phyloP scores from a whole-genome alignment of 2,888 invertebrate genomes.

The Rhagophthalmus giganteus region DNA sequence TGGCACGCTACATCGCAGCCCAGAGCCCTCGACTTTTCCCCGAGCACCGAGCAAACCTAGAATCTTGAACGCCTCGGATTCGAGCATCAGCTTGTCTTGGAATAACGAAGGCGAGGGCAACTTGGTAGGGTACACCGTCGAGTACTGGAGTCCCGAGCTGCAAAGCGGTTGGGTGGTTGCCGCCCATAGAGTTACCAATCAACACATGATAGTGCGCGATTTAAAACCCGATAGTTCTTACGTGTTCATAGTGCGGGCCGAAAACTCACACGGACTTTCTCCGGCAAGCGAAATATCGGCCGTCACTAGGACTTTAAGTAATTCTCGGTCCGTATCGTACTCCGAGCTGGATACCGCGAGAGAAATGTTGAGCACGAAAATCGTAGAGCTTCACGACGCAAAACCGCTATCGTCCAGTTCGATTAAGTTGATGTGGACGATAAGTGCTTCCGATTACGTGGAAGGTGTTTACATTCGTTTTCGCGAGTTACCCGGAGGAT shows the following conservation, averaged over 20 bases:
- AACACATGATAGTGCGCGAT: slow-evolving; percentile 70
- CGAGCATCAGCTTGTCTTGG: slow-evolving; percentile 66
- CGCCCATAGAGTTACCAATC: slow-evolving; percentile 68
- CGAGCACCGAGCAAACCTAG: slow-evolving; percentile 73
- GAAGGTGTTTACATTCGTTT: slow-evolving; percentile 71
- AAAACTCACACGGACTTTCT: slow-evolving; percentile 83
- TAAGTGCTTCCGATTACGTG: slow-evolving; percentile 55
- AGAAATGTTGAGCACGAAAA: slow-evolving; percentile 75
- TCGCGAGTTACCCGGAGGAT: slow-evolving; percentile 64
- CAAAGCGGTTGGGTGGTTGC: slow-evolving; percentile 78
- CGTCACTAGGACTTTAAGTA: slow-evolving; percentile 68
- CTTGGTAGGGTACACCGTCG: slow-evolving; percentile 71
- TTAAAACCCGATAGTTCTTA: slow-evolving; percentile 80
- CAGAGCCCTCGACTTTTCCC: slow-evolving; percentile 72
- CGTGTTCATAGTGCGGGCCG: slow-evolving; percentile 82
- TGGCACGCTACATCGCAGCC: slow-evolving; percentile 66
- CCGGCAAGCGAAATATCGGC: slow-evolving; percentile 78
- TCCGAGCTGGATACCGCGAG: slow-evolving; percentile 78
- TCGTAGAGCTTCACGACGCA: slow-evolving; percentile 70
- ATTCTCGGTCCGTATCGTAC: slow-evolving; percentile 71
- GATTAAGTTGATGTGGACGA: slow-evolving; percentile 59
- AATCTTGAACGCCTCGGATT: slow-evolving; percentile 68
- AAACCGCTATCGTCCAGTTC: slow-evolving; percentile 60
- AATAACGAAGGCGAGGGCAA: slow-evolving; percentile 59
- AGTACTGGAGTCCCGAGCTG: slow-evolving; percentile 76